Evolutionary conservation across 2,888 invertebrate genomes (phyloP), one percentile per base, ranked within the genome.

Genomic region (Drosophila buzzatii): DNA sequence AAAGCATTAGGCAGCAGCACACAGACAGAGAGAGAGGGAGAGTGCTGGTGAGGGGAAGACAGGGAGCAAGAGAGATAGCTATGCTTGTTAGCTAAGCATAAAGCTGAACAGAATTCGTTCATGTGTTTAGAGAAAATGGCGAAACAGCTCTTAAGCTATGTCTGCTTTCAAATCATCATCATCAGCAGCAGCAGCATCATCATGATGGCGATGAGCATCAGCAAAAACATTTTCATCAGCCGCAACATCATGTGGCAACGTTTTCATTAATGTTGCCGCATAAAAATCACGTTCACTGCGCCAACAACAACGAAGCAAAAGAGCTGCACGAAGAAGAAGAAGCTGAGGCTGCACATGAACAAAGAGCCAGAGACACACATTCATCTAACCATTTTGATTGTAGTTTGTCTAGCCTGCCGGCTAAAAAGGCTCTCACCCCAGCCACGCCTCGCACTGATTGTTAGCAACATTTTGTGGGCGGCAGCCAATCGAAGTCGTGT

Each of bases 261-360:
- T 85, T 83, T 83, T 87, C 87, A 84, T 84, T 84, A 84, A 83
- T 67, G 73, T 86, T 55, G 23, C 16, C 64, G 67, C 87, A 81
- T 74, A 72, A 73, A 78, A 88, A 83, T 89, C 89, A 82, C 81
- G 82, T 90, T 90, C 85, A 78, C 75, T 69, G 57, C 35, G 70
- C 75, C 84, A 79, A 73, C 67, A 80, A 45, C 57, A 63, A 62
- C 37, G 44, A 23, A 44, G 14, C 37, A 37, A 14, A 12, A 27
- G 7, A 16, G 45, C 6, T 55, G 23, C 14, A n/a, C 27, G 16
- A 16, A 39, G 27, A 16, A 39, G 27, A n/a, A n/a, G 39, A 27
- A 37, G 37, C 8, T 5, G 37, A 20, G 27, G 45, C n/a, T 41
- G 33, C 20, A 37, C 20, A 44, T 37, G 39, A 47, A 66, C 52